Base-by-base conservation (phyloP, 2,888 invertebrate species). In the Flabesymbios commensalis region DNA sequence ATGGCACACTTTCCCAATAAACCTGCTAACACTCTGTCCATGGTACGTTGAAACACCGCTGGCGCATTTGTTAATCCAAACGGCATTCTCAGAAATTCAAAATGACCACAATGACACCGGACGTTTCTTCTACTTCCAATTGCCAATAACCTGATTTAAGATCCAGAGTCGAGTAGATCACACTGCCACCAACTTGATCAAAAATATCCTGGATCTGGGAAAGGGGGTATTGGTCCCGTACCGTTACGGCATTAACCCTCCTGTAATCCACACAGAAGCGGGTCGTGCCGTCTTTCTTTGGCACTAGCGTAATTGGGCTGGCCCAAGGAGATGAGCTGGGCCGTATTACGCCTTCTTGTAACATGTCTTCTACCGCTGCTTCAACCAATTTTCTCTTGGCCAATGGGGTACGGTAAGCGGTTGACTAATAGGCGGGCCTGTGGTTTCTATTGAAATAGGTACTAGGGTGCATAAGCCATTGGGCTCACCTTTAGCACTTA, bases 1-100 rank as follows among this genome's bases (percentile, higher is more conserved):
- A 49, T 19, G 29, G 26, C 22, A 10, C 7, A 26, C 19, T 26
- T 28, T 17, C 49, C 49, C 7, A 49, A 14, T 22, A 57, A 26
- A 1, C 29, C 60, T 1, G 14, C 14, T 7, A 59, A 24, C 5
- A 59, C 33, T 28, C 3, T 26, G 24, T 59, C 47, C 67, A 68
- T 67, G 1, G 48, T 32, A 2, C 59, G 22, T 53, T 59, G 62
- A 43, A 68, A 67, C 1, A 22, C 29, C 2, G 47, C 49, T 5
- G 63, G 68, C 3, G 60, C 62, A 52, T 63, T 68, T 1, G 24
- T n/a, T 14, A 67, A 29, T 1, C 67, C 67, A 43, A 69, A 63
- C 3, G 63, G 60, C 59, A 67, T 62, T 14, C 28, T 14, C 2
- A 19, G 47, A 33, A 64, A 67, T 39, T 68, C 26, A 48, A 43